A percentile compares a stretch with the other conserved stretches of the same genome.
Evolutionary conservation across 2,797 vertebrate species (phyloP).

Genomic region (Danio kyathit): DNA sequence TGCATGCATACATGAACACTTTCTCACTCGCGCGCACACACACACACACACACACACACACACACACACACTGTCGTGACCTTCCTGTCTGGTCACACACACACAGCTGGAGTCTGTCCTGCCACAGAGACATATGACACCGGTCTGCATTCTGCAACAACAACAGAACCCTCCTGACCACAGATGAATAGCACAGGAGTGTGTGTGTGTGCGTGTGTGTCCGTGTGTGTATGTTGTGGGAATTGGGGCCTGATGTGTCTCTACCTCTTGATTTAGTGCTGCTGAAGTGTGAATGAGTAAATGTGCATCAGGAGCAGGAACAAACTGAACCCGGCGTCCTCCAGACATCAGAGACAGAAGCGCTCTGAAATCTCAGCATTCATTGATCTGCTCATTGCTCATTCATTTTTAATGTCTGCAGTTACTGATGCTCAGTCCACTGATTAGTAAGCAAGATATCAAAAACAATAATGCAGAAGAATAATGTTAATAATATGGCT

Average conservation of each 20-base stretch:
- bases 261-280: neutral
- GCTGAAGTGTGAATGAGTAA: neutral
- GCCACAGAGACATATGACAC: constrained; percentile 19
- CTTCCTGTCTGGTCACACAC: neutral
- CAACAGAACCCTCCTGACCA: constrained; percentile 24
- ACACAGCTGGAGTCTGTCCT: constrained; percentile 63
- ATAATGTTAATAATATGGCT: too few species aligned
- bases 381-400: too few species aligned
- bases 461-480: too few species aligned
- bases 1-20: too few species aligned
- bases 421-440: too few species aligned
- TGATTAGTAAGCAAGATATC: too few species aligned
- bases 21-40: neutral
- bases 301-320: too few species aligned
- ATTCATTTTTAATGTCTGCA: too few species aligned
- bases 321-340: too few species aligned
- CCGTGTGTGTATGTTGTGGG: neutral
- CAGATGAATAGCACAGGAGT: neutral
- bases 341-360: too few species aligned
- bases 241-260: neutral
- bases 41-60: neutral
- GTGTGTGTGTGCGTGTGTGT: neutral
- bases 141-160: constrained; percentile 30
- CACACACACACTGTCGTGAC: neutral
- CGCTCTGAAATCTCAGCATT: too few species aligned